Conservation (phyloP, 2,888 invertebrate species). For the Allolobophora icterica region DNA sequence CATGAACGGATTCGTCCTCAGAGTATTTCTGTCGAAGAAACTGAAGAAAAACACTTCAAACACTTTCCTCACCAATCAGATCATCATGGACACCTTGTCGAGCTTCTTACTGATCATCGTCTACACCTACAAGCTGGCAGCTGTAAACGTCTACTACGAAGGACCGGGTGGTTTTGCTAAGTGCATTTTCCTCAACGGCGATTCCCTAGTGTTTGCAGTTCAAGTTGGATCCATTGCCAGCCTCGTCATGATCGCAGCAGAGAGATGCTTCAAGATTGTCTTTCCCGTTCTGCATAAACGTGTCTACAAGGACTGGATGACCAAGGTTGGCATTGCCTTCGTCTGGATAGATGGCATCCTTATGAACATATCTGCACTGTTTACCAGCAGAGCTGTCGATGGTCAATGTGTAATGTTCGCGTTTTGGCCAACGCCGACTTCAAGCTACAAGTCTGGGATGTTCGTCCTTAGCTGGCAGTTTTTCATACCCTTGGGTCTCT, state of each 20-base stretch:
- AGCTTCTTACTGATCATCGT: background rate
- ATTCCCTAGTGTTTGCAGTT: background rate
- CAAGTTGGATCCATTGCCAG: background rate
- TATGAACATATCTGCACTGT: background rate
- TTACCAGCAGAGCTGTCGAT: background rate
- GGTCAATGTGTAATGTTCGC: background rate
- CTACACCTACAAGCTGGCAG: background rate
- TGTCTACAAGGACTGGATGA: conserved; percentile 21
- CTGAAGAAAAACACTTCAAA: background rate
- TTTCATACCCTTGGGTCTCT: background rate
- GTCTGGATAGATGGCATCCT: background rate
- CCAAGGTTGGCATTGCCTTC: background rate
- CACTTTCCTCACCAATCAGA: background rate
- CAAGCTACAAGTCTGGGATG: background rate
- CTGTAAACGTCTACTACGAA: background rate
- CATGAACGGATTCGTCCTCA: conserved; percentile 4
- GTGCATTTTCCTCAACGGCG: background rate
- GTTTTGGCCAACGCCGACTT: background rate
- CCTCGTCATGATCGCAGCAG: background rate
- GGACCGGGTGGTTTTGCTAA: background rate
- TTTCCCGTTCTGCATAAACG: background rate
- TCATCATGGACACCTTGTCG: conserved; percentile 25
- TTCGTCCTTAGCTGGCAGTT: conserved; percentile 7
- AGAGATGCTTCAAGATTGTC: background rate
- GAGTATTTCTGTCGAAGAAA: background rate